Conservation (phyloP, 2,113 vertebrate species). For the Brachionichthys hirsutus region DNA sequence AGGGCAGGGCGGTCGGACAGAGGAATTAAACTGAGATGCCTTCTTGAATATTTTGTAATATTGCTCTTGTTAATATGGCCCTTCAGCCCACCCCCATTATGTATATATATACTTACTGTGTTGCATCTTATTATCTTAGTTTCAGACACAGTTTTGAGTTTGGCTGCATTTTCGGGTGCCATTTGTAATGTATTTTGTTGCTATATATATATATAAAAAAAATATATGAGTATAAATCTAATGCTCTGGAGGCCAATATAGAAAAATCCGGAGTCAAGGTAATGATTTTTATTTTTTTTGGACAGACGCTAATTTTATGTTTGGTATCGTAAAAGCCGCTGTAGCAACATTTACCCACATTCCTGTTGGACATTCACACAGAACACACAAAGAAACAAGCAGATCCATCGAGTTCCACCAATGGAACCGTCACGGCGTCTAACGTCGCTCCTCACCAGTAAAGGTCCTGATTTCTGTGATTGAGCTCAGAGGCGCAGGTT, state of each 20-base stretch:
- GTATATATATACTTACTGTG: constrained; percentile 87
- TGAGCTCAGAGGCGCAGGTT: constrained; percentile 36
- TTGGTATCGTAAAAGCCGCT: constrained; percentile 46
- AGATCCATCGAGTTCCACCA: constrained; percentile 14
- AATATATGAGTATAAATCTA: constrained; percentile 64
- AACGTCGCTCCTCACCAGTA: constrained; percentile 1
- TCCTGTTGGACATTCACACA: constrained; percentile 7
- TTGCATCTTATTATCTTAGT: constrained; percentile 72
- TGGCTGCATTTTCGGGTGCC: constrained; percentile 90
- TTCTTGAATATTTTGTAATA: constrained; percentile 99
- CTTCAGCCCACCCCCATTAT: constrained; percentile 64
- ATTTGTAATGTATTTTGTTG: constrained; percentile 90
- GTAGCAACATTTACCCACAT: constrained; percentile 43
- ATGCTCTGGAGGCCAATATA: constrained; percentile 61
- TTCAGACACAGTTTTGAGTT: constrained; percentile 89
- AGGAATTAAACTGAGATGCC: constrained; percentile 83
- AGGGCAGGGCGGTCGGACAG: constrained; percentile 54
- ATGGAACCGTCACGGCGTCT: background rate
- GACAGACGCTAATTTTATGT: constrained; percentile 40
- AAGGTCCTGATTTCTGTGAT: constrained; percentile 21
- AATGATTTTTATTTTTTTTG: constrained; percentile 24
- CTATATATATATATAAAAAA: constrained; percentile 62
- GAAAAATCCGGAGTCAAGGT: constrained; percentile 42
- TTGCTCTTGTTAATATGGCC: constrained; percentile 91
- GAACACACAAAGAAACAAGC: constrained; percentile 1